Base-by-base conservation (phyloP, 2,888 invertebrate genomes). In the Cactoblastis cactorum region DNA sequence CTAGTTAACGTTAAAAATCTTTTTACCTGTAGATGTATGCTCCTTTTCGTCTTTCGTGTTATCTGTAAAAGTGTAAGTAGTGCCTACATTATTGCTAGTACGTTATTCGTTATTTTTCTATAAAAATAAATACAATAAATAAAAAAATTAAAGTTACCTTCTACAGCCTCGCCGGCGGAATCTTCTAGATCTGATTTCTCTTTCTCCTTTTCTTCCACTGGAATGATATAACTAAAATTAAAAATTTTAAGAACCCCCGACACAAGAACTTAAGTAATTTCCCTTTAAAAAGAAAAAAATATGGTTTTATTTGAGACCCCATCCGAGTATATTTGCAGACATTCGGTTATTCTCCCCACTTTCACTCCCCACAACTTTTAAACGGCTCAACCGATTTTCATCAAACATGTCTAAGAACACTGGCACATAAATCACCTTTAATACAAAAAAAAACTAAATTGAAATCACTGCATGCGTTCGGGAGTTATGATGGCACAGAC, bases 171-270 rank as follows among this genome's bases (percentile, higher is more conserved):
- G 0, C 74, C 69, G 0, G 76, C 66, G 0, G 76, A 78, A 34
- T 86, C 86, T 17, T 86, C 86, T 2, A 80, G 37, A 39, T 86
- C 86, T 0, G 80, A 71, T 60, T 83, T 85, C 4, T 86, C 86
- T 49, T 86, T 38, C 11, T 22, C 46, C 4, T 43, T 43, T 19
- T 48, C 47, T 48, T 48, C 86, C 12, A 66, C 83, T 84, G 67
- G 15, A 35, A 15, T 15, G 12, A 35, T 15, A 46, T 49, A 34
- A 38, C n/a, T 11, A 17, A 5, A 17, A 47, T 46, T 9, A 28
- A 4, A 28, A 28, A 28, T 28, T n/a, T n/a, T n/a, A n/a, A n/a
- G n/a, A n/a, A n/a, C n/a, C n/a, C n/a, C n/a, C n/a, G n/a, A n/a
- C n/a, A n/a, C n/a, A n/a, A n/a, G n/a, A n/a, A n/a, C n/a, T n/a